Evolutionary conservation across 2,888 invertebrate genomes (phyloP), one percentile per base, ranked within the genome.

Genomic region (Coenonympha glycerion): DNA sequence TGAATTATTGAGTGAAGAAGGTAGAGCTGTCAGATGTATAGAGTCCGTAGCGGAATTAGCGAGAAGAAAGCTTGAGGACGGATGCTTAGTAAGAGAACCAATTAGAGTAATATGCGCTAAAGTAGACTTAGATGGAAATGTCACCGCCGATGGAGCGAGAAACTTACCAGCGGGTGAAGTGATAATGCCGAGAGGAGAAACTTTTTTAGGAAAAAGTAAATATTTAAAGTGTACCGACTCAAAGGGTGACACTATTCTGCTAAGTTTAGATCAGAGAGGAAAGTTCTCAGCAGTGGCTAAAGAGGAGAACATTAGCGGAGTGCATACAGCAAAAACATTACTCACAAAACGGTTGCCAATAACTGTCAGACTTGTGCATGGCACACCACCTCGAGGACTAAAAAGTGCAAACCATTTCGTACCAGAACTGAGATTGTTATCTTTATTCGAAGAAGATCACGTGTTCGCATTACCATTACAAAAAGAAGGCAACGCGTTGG

Each of bases 261-360:
- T 97, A 59, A 92, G 93, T 55, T 89, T 95, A 73, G 96, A 97
- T 69, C 95, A 95, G 77, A 91, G 95, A 71, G 96, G 96, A 28
- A 92, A 95, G 69, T 97, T 98, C 84, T 97, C 96, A 65, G 95
- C 96, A 40, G 89, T 98, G 49, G 97, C 97, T 55, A 92, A 95
- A 68, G 95, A 96, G 77, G 96, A 96, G 68, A 96, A 96, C 82
- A 96, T 98, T 58, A 95, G 96, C 71, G 97, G 97, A 16, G 97
- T 97, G 13, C 97, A 98, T 78, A 94, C 95, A 57, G 95, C 96
- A 11, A 92, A 93, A 70, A 96, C 95, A 66, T 88, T 98, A 59
- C 84, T 97, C 49, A 92, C 93, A 59, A 98, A 97, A 79, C 90
- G 97, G 59, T 90, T 98, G 84, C 98, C 98, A 21, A 89, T 98